phyloP scores from a whole-genome alignment of 2,113 vertebrate genomes.

The Pollachius pollachius region DNA sequence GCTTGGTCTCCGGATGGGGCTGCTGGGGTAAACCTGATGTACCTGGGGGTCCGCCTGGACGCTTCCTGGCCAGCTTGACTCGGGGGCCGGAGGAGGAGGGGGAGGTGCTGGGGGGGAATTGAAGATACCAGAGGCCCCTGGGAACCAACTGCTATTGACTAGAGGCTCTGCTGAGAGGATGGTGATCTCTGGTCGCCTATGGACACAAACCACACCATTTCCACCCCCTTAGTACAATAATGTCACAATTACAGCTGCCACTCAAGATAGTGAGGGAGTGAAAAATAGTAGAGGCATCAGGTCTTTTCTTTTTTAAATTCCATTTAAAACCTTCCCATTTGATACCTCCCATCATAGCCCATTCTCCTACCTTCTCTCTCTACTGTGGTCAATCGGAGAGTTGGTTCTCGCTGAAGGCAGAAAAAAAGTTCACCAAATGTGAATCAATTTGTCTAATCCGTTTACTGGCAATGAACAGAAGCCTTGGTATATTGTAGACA shows the following conservation, averaged over 20 bases:
- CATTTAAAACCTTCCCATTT: too few species aligned
- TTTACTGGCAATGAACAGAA: too few species aligned
- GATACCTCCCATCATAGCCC: not conserved
- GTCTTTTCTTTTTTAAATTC: too few species aligned
- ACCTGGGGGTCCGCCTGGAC: constrained; percentile 79
- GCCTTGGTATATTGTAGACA: too few species aligned
- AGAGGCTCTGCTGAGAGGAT: constrained; percentile 87
- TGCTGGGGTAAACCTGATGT: constrained; percentile 1
- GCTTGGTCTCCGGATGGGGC: too few species aligned
- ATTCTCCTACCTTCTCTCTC: constrained; percentile 82
- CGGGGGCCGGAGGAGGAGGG: constrained; percentile 3
- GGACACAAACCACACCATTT: constrained; percentile 10
- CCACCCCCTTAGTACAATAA: not conserved
- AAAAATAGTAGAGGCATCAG: not conserved
- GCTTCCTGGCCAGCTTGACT: constrained; percentile 75
- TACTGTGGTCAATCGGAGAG: constrained; percentile 76
- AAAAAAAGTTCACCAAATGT: not conserved
- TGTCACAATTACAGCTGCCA: too few species aligned
- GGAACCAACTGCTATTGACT: constrained; percentile 80
- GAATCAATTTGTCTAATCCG: too few species aligned
- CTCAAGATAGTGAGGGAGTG: not conserved
- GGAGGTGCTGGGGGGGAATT: constrained; percentile 63
- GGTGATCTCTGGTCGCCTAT: constrained; percentile 88
- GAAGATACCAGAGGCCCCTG: constrained; percentile 61
- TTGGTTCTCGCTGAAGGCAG: constrained; percentile 69